Percentiles rank a stretch among this genome's conserved stretches.
Evolutionary conservation across 23 tunicate genomes (phyloP).

Genomic region (Pegea sp.): DNA sequence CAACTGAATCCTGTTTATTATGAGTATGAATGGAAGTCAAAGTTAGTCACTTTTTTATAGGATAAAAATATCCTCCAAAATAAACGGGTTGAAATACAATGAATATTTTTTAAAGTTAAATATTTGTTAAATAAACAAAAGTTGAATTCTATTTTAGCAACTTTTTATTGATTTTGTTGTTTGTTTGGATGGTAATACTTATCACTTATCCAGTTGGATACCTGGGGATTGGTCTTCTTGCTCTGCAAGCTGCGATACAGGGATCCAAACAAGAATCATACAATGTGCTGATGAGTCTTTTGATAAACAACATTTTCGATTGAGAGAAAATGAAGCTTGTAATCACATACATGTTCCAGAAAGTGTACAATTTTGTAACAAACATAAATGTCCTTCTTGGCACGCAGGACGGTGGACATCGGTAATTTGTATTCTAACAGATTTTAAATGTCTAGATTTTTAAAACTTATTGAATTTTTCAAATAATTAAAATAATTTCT

Average conservation of each 20-base stretch:
- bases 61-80: too few species aligned
- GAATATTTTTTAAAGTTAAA: too few species aligned
- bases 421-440: too few species aligned
- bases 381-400: constrained; percentile 38
- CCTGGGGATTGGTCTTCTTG: constrained; percentile 39
- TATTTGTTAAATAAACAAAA: too few species aligned
- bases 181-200: background rate
- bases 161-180: constrained; percentile 1
- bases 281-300: constrained; percentile 21
- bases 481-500: too few species aligned
- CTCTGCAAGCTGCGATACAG: constrained; percentile 30
- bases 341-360: constrained; percentile 6
- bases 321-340: constrained; percentile 9
- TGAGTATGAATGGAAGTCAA: too few species aligned
- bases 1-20: too few species aligned
- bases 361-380: constrained; percentile 16
- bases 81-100: too few species aligned
- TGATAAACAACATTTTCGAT: constrained; percentile 1
- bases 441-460: too few species aligned
- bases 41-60: too few species aligned
- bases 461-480: too few species aligned
- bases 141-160: too few species aligned
- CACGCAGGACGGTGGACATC: constrained; percentile 14
- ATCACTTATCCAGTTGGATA: constrained; percentile 17
- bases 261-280: constrained; percentile 24